Conservation (phyloP, 2,797 vertebrate species). For the Onychomys arenicola region DNA sequence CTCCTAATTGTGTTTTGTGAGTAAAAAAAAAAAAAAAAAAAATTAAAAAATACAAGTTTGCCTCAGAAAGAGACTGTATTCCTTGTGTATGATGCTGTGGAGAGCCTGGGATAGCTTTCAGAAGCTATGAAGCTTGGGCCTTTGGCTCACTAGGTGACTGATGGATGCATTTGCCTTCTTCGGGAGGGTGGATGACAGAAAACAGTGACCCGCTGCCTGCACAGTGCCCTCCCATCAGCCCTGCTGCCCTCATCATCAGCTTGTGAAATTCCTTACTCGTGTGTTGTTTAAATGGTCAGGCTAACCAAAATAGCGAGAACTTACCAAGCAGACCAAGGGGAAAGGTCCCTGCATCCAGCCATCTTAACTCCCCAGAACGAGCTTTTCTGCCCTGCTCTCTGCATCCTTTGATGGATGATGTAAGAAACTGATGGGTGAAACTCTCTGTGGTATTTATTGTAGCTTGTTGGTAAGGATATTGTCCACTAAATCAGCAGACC, state of each 20-base stretch:
- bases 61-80: slow-evolving; percentile 57
- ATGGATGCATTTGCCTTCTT: slow-evolving; percentile 40
- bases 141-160: not conserved
- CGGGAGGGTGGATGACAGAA: slow-evolving; percentile 19
- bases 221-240: not conserved
- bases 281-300: not conserved
- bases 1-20: slow-evolving; percentile 73
- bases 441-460: slow-evolving; percentile 42
- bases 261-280: slow-evolving; percentile 35
- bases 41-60: slow-evolving; percentile 61
- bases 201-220: not conserved
- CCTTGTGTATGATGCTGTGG: not conserved
- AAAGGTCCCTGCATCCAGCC: not conserved
- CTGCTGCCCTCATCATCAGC: not conserved
- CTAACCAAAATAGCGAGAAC: slow-evolving; percentile 2
- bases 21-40: slow-evolving; percentile 72
- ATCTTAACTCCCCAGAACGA: not conserved
- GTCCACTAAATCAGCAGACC: slow-evolving; percentile 68
- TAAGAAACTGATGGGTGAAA: not conserved
- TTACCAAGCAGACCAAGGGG: not conserved
- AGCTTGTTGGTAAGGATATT: slow-evolving; percentile 51
- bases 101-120: slow-evolving; percentile 15
- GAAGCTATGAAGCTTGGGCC: not conserved
- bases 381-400: not conserved
- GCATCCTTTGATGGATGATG: slow-evolving; percentile 44